A percentile compares a stretch with the other conserved stretches of the same genome.
Evolutionary conservation across 64 coral and sea anemone species (phyloP).

Genomic region (Astreopora myriophthalma): DNA sequence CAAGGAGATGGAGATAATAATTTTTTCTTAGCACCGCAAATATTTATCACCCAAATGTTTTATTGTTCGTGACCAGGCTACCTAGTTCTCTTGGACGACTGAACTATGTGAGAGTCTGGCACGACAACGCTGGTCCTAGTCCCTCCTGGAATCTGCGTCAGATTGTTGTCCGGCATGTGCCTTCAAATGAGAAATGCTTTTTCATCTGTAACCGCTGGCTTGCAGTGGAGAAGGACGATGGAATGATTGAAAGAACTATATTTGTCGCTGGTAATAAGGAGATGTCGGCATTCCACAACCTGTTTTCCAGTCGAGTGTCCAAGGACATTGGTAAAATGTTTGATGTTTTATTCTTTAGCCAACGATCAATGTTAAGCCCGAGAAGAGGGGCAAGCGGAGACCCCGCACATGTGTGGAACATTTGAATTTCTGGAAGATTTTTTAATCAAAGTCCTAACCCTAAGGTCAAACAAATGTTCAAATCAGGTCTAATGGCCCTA

Average conservation of each 20-base stretch:
- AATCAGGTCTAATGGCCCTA: no score
- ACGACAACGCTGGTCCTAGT: constrained; percentile 60
- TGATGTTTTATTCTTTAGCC: constrained; percentile 32
- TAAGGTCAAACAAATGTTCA: no score
- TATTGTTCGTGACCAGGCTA: not conserved
- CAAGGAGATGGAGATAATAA: no score
- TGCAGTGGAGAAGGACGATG: constrained; percentile 73
- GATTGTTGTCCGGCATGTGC: constrained; percentile 66
- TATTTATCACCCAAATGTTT: not conserved
- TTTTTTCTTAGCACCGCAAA: no score
- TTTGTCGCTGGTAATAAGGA: constrained; percentile 57
- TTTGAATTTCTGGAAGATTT: no score
- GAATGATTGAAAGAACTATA: constrained; percentile 58
- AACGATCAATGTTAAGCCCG: constrained; percentile 6
- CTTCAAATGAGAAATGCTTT: constrained; percentile 42
- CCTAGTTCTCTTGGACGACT: constrained; percentile 55
- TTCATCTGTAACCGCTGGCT: constrained; percentile 84
- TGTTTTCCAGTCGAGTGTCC: constrained; percentile 53
- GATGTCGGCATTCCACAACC: constrained; percentile 60
- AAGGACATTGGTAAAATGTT: constrained; percentile 38
- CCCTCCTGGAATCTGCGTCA: constrained; percentile 82
- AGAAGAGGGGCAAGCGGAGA: no score
- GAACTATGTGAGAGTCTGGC: constrained; percentile 69
- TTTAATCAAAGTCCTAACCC: no score
- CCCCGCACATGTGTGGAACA: no score